These are phyloP conservation scores for Linurgus olivaceus DNA, from an alignment of 2,797 vertebrate species.

Conservation along the genomic window DNA sequence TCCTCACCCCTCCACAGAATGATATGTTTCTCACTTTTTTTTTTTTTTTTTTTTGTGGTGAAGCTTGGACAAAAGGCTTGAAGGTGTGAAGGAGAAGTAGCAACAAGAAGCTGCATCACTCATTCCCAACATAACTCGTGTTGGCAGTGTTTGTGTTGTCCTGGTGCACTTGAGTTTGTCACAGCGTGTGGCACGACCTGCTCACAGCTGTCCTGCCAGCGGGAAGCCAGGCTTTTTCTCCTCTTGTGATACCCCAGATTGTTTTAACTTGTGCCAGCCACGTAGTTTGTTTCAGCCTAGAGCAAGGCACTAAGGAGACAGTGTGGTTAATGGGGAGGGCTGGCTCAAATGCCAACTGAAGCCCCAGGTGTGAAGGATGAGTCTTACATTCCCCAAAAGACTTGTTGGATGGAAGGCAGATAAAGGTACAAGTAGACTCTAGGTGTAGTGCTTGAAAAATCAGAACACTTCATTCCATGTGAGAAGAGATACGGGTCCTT, in stretches of 20 bases:
- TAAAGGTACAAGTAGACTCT: background rate
- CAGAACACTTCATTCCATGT: background rate
- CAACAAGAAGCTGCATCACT: slow-evolving; percentile 6
- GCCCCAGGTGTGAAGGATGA: background rate
- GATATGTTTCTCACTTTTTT: slow-evolving; percentile 22
- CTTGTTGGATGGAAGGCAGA: background rate
- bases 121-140: background rate
- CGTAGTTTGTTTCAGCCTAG: background rate
- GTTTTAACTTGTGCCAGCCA: background rate
- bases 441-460: background rate
- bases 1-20: slow-evolving; percentile 30
- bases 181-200: fast-evolving
- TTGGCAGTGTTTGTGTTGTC: slow-evolving; percentile 21
- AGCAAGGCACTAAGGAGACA: background rate
- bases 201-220: background rate
- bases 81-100: slow-evolving; percentile 25
- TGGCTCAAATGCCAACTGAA: background rate
- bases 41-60: background rate
- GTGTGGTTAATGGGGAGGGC: background rate
- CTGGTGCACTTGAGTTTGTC: background rate
- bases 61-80: slow-evolving; percentile 40
- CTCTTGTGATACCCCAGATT: background rate
- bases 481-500: fast-evolving
- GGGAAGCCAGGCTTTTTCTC: background rate
- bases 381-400: background rate